Conservation (phyloP, 2,797 vertebrate species). For the Eupleurogrammus muticus region DNA sequence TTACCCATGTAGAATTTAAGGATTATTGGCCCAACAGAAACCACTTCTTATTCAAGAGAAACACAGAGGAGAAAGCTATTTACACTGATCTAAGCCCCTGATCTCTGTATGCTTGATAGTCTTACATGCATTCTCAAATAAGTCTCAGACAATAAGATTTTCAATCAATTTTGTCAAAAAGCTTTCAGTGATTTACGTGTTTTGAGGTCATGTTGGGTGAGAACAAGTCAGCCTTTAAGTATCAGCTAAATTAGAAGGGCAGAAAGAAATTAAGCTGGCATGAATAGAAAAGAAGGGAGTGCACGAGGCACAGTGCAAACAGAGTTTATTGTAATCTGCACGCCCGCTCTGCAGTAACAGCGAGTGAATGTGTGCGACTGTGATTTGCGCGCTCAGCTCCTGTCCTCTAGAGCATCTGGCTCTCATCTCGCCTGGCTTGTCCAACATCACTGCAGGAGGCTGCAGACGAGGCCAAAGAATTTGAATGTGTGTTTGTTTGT, state of each 20-base stretch:
- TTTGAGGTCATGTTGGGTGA: slow-evolving; percentile 9
- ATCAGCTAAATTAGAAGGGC: slow-evolving; percentile 42
- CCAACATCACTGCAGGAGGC: slow-evolving; percentile 57
- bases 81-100: slow-evolving; percentile 6
- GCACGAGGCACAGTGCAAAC: slow-evolving; percentile 28
- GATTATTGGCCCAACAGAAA: slow-evolving; percentile 28
- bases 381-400: slow-evolving; percentile 64
- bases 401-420: slow-evolving; percentile 68
- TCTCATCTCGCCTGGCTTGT: slow-evolving; percentile 65
- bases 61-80: slow-evolving; percentile 14
- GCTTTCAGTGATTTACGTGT: not conserved
- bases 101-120: not conserved
- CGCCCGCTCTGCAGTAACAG: slow-evolving; percentile 50
- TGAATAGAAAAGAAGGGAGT: not conserved
- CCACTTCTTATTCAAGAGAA: slow-evolving; percentile 20
- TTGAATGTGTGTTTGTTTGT: slow-evolving; percentile 25
- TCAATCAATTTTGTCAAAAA: slow-evolving; percentile 14
- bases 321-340: slow-evolving; percentile 47
- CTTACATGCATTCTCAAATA: slow-evolving; percentile 7
- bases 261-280: slow-evolving; percentile 6
- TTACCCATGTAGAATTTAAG: slow-evolving; percentile 36
- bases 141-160: slow-evolving; percentile 16
- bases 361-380: slow-evolving; percentile 35
- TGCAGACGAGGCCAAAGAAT: slow-evolving; percentile 30
- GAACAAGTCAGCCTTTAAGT: slow-evolving; percentile 29